Percentiles rank a stretch among this genome's conserved stretches.
Evolutionary conservation across 2,113 vertebrate genomes (phyloP).

Genomic region (Mohoua ochrocephala): DNA sequence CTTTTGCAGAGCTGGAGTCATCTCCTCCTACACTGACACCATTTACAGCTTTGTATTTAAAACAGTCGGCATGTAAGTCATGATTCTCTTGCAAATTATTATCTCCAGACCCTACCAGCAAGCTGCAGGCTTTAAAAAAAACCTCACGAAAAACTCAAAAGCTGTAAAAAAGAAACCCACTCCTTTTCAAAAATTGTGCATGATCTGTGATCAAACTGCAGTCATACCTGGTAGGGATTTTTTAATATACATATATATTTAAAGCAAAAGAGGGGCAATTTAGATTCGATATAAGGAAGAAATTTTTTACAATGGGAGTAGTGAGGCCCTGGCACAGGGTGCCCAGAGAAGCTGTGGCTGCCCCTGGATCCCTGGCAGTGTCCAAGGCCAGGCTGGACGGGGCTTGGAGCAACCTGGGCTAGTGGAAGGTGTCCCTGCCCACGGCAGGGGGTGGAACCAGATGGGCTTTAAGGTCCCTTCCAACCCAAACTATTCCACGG

Average conservation of each 20-base stretch:
- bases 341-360: neutral
- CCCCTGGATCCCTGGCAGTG: neutral
- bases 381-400: fast-evolving
- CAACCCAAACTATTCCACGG: neutral
- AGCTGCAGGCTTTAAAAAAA: neutral
- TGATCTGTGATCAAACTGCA: neutral
- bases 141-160: neutral
- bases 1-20: conserved; percentile 43
- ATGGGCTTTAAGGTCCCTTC: neutral
- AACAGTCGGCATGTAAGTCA: conserved; percentile 46
- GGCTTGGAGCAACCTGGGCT: neutral
- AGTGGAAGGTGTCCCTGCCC: neutral
- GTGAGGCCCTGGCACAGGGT: neutral
- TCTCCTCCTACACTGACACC: conserved; percentile 50
- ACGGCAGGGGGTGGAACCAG: neutral
- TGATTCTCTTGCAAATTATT: conserved; percentile 51
- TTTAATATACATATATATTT: neutral
- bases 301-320: neutral
- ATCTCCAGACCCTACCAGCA: conserved; percentile 29
- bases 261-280: neutral
- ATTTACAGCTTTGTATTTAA: conserved; percentile 59
- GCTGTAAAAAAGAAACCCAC: neutral
- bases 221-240: neutral
- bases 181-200: neutral
- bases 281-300: neutral